Percentiles rank a stretch among this genome's conserved stretches.
These are phyloP conservation scores for Trematomus loennbergii DNA, from an alignment of 2,113 vertebrate genomes.

Conservation along the genomic window DNA sequence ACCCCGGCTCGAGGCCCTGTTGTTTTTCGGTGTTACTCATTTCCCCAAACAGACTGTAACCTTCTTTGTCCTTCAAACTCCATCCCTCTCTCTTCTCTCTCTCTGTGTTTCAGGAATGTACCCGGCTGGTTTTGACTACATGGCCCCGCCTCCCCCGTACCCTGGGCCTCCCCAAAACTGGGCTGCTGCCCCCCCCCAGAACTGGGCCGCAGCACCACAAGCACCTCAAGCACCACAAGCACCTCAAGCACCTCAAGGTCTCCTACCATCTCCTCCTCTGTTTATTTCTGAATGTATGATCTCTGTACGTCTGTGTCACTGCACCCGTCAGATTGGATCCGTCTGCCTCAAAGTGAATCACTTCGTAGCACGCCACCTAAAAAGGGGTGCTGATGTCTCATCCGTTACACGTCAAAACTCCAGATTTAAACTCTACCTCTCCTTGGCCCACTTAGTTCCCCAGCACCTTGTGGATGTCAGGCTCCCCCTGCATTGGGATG, in stretches of 20 bases:
- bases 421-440: slow-evolving; percentile 32
- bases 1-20: not conserved
- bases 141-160: slow-evolving; percentile 89
- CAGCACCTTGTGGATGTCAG: slow-evolving; percentile 21
- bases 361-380: slow-evolving; percentile 45
- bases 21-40: slow-evolving; percentile 14
- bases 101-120: slow-evolving; percentile 83
- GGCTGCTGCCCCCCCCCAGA: slow-evolving; percentile 69
- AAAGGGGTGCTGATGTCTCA: slow-evolving; percentile 55
- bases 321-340: slow-evolving; percentile 74
- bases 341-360: slow-evolving; percentile 71
- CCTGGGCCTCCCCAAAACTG: slow-evolving; percentile 85
- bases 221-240: slow-evolving; percentile 77
- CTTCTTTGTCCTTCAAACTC: slow-evolving; percentile 10
- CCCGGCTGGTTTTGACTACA: slow-evolving; percentile 83
- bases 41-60: slow-evolving; percentile 8
- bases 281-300: slow-evolving; percentile 5
- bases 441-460: not conserved
- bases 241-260: slow-evolving; percentile 76
- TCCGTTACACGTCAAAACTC: slow-evolving; percentile 48
- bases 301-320: slow-evolving; percentile 56
- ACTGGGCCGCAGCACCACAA: slow-evolving; percentile 68
- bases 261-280: slow-evolving; percentile 37
- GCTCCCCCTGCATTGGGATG: not conserved
- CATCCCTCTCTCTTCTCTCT: not conserved